A percentile compares a stretch with the other conserved stretches of the same genome.
phyloP scores from a whole-genome alignment of 2,888 invertebrate species.

The Antitype chi region DNA sequence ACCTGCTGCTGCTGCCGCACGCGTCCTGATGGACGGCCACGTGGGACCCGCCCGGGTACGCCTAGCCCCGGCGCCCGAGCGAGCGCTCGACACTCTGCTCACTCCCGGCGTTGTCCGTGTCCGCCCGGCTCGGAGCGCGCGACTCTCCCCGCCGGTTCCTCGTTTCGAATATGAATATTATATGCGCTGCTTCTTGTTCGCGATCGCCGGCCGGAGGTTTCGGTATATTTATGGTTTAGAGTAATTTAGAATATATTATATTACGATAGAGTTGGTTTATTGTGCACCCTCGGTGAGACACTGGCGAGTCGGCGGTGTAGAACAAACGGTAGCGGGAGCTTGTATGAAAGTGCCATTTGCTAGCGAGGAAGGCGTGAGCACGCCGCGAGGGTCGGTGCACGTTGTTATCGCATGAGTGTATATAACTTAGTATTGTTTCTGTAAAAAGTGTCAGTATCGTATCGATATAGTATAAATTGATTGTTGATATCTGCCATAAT shows the following conservation, averaged over 20 bases:
- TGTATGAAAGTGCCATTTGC: constrained; percentile 82
- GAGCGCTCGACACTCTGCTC: constrained; percentile 67
- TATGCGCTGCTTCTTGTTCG: constrained; percentile 71
- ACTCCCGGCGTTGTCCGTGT: constrained; percentile 63
- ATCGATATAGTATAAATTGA: constrained; percentile 85
- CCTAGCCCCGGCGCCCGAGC: constrained; percentile 45
- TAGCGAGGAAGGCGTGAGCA: constrained; percentile 65
- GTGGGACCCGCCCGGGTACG: constrained; percentile 84
- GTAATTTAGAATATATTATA: constrained; percentile 75
- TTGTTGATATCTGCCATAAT: constrained; percentile 91
- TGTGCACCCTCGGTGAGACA: constrained; percentile 70
- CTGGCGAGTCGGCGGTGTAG: constrained; percentile 54
- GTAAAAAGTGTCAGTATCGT: constrained; percentile 86
- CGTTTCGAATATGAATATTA: constrained; percentile 71
- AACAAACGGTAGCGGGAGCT: constrained; percentile 67
- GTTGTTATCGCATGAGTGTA: constrained; percentile 81
- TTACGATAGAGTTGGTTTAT: constrained; percentile 69
- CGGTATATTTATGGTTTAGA: constrained; percentile 78
- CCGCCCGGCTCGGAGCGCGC: constrained; percentile 49
- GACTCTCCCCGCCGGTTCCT: constrained; percentile 68
- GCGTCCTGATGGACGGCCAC: constrained; percentile 92
- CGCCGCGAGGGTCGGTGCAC: constrained; percentile 73
- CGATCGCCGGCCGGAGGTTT: constrained; percentile 70
- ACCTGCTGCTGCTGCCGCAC: constrained; percentile 91
- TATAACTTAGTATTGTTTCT: constrained; percentile 82